Evolutionary conservation across 2,888 invertebrate genomes (phyloP).

Genomic region (Oeneis ivallda): DNA sequence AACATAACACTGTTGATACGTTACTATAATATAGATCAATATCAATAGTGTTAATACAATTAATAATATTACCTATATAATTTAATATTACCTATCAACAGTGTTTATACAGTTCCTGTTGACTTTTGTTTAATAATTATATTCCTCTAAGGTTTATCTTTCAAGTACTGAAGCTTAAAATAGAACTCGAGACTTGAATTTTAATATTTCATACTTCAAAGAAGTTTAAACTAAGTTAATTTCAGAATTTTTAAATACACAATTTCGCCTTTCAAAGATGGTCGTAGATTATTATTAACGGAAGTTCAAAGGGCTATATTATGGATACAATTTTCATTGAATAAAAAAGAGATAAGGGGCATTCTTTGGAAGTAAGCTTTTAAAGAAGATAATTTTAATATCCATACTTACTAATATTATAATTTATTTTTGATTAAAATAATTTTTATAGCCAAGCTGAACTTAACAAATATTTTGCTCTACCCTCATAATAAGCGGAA

Average conservation of each 20-base stretch:
- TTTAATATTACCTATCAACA: neutral
- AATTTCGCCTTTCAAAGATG: slow-evolving; percentile 7
- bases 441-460: too few relatives aligned
- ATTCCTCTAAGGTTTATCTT: neutral
- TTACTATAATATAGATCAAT: too few relatives aligned
- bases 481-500: too few relatives aligned
- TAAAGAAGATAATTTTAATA: neutral
- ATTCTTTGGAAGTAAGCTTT: neutral
- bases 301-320: slow-evolving; percentile 1
- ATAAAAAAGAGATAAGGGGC: neutral
- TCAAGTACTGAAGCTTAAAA: neutral
- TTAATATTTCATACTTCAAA: slow-evolving; percentile 10
- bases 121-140: neutral
- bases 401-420: too few relatives aligned
- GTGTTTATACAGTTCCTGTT: neutral
- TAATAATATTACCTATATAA: too few relatives aligned
- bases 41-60: too few relatives aligned
- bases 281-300: too few relatives aligned
- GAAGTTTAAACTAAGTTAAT: slow-evolving; percentile 9
- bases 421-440: too few relatives aligned
- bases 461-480: too few relatives aligned
- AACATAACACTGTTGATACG: too few relatives aligned
- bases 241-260: slow-evolving; percentile 14
- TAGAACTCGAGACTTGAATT: slow-evolving; percentile 2
- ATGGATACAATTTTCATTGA: neutral